Base-by-base conservation (phyloP, 2,888 invertebrate species). In the Odontomyia ornata region DNA sequence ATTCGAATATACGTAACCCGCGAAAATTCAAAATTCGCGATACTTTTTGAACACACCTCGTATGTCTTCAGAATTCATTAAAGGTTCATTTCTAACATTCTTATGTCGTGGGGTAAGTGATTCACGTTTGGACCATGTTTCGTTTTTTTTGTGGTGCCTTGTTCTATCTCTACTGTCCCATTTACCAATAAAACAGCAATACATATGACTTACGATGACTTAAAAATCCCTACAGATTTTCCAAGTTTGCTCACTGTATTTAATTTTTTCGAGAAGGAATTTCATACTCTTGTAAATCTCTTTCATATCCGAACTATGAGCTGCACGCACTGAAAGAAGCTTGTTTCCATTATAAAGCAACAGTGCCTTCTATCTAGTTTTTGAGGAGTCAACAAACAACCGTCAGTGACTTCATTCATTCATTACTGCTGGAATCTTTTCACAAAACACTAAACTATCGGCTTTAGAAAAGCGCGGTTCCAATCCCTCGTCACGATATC, bases 361-460 rank as follows among this genome's bases (percentile, higher is more conserved):
- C 28, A 64, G 28, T 3, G n/a, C 64, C 28, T 13, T 27, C 28
- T 28, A 64, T 30, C 43, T 36, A 30, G 18, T 56, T 73, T 73
- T 73, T 1, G 1, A 1, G 0, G 25, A 73, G 56, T 73, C 73
- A 25, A 73, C 56, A 21, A 7, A 56, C 15, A 56, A 15, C 56
- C 56, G 64, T 23, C 64, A 64, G 15, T 30, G 64, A 64, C 30
- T 64, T 30, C 62, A 47, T 64, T 64, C 13, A 36, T 62, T 75
- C 43, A 75, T 75, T 46, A 64, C 64, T 46, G 46, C 75, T 36
- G 75, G 47, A 75, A 75, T 4, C 46, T 64, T 25, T 46, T 64
- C 64, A 46, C 62, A 75, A 75, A 43, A 64, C 9, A 75, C 75
- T 25, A 75, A 75, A 64, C 46, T n/a, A 64, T 46, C 75, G 43